These are phyloP conservation scores for Chanos chanos DNA, from an alignment of 2,797 vertebrate species.

Conservation along the genomic window DNA sequence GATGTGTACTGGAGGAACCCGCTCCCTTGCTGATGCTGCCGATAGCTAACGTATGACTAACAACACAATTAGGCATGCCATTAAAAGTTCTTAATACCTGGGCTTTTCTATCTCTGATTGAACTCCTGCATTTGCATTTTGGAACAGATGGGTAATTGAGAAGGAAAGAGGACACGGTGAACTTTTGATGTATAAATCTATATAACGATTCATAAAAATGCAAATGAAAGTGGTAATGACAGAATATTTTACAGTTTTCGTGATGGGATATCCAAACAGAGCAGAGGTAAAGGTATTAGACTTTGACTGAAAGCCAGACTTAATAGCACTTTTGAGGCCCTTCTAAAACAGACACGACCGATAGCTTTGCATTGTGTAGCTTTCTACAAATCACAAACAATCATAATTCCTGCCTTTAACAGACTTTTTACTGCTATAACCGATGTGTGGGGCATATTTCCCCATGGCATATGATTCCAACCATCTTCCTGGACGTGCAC, in stretches of 20 bases:
- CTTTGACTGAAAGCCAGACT: conserved; percentile 6
- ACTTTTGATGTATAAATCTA: conserved; percentile 46
- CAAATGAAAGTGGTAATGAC: conserved; percentile 44
- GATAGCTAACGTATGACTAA: conserved; percentile 33
- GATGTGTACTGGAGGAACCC: conserved; percentile 23
- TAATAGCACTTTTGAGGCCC: conserved; percentile 7
- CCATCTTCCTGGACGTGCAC: too few relatives aligned
- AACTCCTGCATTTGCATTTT: conserved; percentile 41
- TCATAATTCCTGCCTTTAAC: too few relatives aligned
- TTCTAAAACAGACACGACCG: too few relatives aligned
- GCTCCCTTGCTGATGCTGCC: conserved; percentile 15
- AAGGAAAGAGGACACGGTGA: conserved; percentile 30
- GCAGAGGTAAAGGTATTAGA: conserved; percentile 26
- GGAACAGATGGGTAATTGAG: conserved; percentile 47
- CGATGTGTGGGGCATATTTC: too few relatives aligned
- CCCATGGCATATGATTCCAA: too few relatives aligned
- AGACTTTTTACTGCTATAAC: too few relatives aligned
- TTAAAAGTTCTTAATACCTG: conserved; percentile 44
- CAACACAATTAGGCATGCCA: conserved; percentile 35
- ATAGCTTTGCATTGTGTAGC: too few relatives aligned
- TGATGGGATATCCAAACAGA: conserved; percentile 33
- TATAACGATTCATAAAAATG: conserved; percentile 51
- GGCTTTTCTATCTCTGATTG: conserved; percentile 31
- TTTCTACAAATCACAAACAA: too few relatives aligned
- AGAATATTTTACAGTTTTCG: conserved; percentile 35